Evolutionary conservation across 2,113 vertebrate genomes (phyloP).

Genomic region (Rattus rattus): DNA sequence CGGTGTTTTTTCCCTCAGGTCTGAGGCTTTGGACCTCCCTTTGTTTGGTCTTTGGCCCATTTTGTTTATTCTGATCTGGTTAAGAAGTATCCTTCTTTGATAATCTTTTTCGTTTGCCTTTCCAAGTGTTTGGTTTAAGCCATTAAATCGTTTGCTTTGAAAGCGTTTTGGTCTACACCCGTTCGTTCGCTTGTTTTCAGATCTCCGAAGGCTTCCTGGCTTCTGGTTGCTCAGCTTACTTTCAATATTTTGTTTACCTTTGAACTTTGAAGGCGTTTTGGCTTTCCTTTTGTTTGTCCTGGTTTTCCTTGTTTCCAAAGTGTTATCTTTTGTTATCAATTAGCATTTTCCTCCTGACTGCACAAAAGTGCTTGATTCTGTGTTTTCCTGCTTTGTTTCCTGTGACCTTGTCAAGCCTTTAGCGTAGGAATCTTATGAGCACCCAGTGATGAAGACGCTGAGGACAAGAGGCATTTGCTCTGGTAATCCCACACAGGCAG

Average conservation of each 20-base stretch:
- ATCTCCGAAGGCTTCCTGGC: background rate
- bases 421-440: background rate
- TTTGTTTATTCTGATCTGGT: background rate
- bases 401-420: background rate
- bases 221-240: background rate
- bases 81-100: background rate
- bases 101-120: background rate
- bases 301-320: background rate
- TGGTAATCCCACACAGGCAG: too few species aligned
- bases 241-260: background rate
- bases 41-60: background rate
- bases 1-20: background rate
- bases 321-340: background rate
- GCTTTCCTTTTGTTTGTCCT: background rate
- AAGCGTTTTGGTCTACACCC: background rate
- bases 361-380: too few species aligned
- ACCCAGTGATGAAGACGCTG: background rate
- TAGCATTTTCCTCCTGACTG: background rate
- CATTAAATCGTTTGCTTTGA: background rate
- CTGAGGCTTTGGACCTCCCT: background rate
- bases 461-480: background rate
- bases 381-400: background rate
- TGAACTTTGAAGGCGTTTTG: background rate
- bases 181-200: too few species aligned
- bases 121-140: background rate